A percentile compares a stretch with the other conserved stretches of the same genome.
These are phyloP conservation scores for Cheilosia vernalis DNA, from an alignment of 2,888 invertebrate genomes.

Conservation along the genomic window DNA sequence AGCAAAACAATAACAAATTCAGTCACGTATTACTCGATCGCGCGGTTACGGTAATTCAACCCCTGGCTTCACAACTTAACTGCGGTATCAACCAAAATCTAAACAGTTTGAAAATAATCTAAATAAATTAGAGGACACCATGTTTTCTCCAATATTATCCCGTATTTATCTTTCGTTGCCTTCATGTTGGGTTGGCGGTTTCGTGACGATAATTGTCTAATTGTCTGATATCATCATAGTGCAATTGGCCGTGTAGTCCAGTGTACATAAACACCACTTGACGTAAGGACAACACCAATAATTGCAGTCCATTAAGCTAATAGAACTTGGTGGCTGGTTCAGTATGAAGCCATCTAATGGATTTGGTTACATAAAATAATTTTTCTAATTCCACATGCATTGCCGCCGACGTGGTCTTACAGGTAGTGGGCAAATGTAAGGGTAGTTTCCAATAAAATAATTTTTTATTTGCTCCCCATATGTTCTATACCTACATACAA, in stretches of 20 bases:
- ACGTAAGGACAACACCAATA: constrained; percentile 11
- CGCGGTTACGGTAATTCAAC: too few species aligned
- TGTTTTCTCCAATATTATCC: neutral
- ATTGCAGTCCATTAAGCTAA: constrained; percentile 60
- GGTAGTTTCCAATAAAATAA: too few species aligned
- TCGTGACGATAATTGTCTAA: constrained; percentile 64
- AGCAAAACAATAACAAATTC: too few species aligned
- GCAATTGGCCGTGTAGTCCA: constrained; percentile 24
- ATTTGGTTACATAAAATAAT: constrained; percentile 7
- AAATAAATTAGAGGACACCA: neutral
- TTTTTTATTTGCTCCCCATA: neutral
- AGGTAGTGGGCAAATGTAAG: neutral
- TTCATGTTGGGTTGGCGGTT: constrained; percentile 1
- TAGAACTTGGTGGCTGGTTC: constrained; percentile 36
- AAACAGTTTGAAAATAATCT: too few species aligned
- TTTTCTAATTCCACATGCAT: neutral
- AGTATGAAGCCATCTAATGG: constrained; percentile 37
- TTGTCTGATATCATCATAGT: constrained; percentile 35
- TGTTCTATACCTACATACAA: too few species aligned
- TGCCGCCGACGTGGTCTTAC: neutral
- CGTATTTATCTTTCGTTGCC: neutral
- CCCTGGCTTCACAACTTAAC: too few species aligned
- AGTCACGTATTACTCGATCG: too few species aligned
- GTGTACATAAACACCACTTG: constrained; percentile 27
- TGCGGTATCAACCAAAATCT: too few species aligned